phyloP scores from a whole-genome alignment of 2,113 vertebrate species.

The Columba livia region DNA sequence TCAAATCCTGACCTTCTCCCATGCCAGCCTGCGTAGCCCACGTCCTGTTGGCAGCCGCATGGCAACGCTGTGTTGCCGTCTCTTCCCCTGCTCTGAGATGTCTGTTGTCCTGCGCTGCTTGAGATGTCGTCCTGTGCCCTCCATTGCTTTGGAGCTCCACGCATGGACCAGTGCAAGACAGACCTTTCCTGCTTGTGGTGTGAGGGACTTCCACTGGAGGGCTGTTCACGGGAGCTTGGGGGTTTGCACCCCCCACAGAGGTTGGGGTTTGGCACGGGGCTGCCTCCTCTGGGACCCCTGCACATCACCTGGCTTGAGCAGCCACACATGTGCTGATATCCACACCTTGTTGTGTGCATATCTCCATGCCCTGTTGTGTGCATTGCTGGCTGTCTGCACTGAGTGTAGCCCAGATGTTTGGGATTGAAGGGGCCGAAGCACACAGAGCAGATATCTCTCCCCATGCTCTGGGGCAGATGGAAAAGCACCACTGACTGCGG shows the following conservation, averaged over 20 bases:
- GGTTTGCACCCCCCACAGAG: background rate
- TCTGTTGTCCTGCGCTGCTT: background rate
- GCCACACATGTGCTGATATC: rapidly evolving
- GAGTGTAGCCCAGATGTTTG: background rate
- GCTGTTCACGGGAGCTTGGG: too few species aligned
- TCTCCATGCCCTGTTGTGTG: rapidly evolving
- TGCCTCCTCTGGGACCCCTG: background rate
- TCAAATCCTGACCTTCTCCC: background rate
- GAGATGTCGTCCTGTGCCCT: background rate
- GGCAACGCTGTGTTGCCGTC: background rate
- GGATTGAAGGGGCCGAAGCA: background rate
- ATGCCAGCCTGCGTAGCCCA: rapidly evolving
- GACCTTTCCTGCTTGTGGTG: background rate
- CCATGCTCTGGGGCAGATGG: too few species aligned
- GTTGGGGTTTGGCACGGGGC: background rate
- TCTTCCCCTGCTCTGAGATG: background rate
- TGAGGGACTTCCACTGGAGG: background rate
- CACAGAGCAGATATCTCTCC: background rate
- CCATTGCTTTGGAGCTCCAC: background rate
- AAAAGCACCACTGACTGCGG: background rate
- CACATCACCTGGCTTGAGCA: rapidly evolving
- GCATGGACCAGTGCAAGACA: background rate
- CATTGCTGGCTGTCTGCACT: background rate
- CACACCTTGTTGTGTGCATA: rapidly evolving
- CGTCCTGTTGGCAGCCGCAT: background rate